phyloP scores from a whole-genome alignment of 1,140 invertebrate species.

The Microplitis mediator region DNA sequence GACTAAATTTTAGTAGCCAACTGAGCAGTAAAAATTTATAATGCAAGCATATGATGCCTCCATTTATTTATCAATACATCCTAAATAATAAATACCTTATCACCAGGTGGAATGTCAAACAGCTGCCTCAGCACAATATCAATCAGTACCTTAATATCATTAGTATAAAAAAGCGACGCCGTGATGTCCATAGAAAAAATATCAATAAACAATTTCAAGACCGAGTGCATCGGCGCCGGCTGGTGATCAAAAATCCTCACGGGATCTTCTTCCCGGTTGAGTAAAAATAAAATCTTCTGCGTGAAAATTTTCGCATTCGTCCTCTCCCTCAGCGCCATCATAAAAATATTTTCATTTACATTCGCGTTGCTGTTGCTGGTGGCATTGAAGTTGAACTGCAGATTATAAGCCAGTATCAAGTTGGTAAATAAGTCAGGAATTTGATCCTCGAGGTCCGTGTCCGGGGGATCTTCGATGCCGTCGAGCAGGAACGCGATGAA shows the following conservation, averaged over 20 bases:
- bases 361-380: too few species aligned
- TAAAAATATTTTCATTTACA: constrained; percentile 73
- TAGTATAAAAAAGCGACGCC: constrained; percentile 87
- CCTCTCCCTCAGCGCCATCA: constrained; percentile 74
- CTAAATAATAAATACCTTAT: constrained; percentile 67
- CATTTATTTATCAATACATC: too few species aligned
- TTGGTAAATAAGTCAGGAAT: constrained; percentile 84
- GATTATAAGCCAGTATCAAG: constrained; percentile 84
- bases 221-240: constrained; percentile 79
- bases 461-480: constrained; percentile 78
- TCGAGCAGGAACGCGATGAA: constrained; percentile 82
- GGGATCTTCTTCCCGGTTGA: constrained; percentile 92
- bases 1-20: not conserved
- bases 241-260: constrained; percentile 82
- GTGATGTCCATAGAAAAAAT: constrained; percentile 78
- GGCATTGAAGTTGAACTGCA: constrained; percentile 70
- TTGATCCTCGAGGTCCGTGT: constrained; percentile 77
- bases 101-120: constrained; percentile 85
- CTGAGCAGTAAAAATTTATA: too few species aligned
- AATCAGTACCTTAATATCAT: constrained; percentile 89
- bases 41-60: too few species aligned
- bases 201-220: constrained; percentile 87
- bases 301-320: constrained; percentile 83
- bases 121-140: constrained; percentile 90
- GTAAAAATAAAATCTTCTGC: constrained; percentile 83